Base-by-base conservation (phyloP, 1,140 invertebrate species). In the Eubasilissa regina region DNA sequence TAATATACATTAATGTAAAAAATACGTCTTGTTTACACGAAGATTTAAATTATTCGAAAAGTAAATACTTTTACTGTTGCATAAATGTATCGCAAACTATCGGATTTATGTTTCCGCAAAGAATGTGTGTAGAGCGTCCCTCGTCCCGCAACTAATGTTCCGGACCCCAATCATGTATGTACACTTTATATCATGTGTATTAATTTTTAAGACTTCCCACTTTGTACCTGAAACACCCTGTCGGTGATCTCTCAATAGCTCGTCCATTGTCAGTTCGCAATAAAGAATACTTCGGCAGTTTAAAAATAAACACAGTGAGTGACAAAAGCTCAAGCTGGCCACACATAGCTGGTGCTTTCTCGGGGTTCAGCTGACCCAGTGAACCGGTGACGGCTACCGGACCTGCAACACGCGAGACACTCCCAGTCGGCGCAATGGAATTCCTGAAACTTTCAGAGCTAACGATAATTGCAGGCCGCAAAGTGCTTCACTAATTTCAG, bases 241-340 rank as follows among this genome's bases (percentile, higher is more conserved):
- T 73, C 64, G 12, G 12, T 47, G 68, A 51, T 60, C 66, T 53
- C 72, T 72, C 64, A 62, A 72, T 72, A 47, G 15, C 66, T 78
- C 77, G 60, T 58, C 77, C 48, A 80, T 83, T 79, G 79, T 81
- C 72, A 77, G 77, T 77, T 60, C 45, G 58, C 81, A 48, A 83
- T 78, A 80, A 80, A 83, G 78, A 74, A 80, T 51, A 56, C 72
- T 70, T 83, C 78, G 81, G 73, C 64, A 73, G 77, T 70, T 79
- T 77, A 10, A 75, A 82, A 83, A 83, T 83, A 83, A 83, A 80
- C 78, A 77, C 55, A 68, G 79, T 74, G 35, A 48, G 75, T 72
- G 70, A 74, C 25, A 25, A 19, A 70, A 78, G 75, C 75, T 77
- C 58, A 17, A 58, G 21, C 64, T 47, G 64, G 48, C 21, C 48